phyloP scores from a whole-genome alignment of 2,888 invertebrate species.

The Pyrocoelia pectoralis region DNA sequence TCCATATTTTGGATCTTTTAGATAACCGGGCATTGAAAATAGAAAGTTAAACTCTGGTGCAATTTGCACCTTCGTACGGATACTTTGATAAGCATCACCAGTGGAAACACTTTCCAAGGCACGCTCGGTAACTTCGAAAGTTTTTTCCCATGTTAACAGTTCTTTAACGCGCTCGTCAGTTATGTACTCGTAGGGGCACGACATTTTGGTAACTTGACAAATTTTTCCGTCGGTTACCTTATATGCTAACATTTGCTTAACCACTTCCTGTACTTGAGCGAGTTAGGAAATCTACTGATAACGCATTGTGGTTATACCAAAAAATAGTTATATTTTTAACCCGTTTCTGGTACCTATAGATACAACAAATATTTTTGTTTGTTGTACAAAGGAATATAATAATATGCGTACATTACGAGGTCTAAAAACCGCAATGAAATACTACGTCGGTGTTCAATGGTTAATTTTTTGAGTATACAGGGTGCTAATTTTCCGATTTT shows the following conservation, averaged over 20 bases:
- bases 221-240: not conserved
- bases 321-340: no score
- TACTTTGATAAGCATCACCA: constrained; percentile 51
- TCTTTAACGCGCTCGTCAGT: constrained; percentile 50
- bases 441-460: no score
- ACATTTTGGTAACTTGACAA: not conserved
- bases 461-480: no score
- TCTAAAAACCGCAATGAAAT: no score
- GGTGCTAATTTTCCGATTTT: no score
- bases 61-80: constrained; percentile 49
- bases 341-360: no score
- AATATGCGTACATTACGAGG: no score
- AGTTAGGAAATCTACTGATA: no score
- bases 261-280: not conserved
- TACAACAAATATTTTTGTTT: no score
- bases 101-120: constrained; percentile 53
- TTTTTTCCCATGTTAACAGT: constrained; percentile 56
- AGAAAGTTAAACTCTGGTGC: constrained; percentile 45
- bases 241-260: not conserved
- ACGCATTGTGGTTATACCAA: no score
- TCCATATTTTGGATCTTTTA: constrained; percentile 49
- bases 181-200: constrained; percentile 36
- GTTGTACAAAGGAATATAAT: no score
- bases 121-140: constrained; percentile 56
- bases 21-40: constrained; percentile 60